Base-by-base conservation (phyloP, 2,113 vertebrate genomes). In the Corythoichthys haematopterus region DNA sequence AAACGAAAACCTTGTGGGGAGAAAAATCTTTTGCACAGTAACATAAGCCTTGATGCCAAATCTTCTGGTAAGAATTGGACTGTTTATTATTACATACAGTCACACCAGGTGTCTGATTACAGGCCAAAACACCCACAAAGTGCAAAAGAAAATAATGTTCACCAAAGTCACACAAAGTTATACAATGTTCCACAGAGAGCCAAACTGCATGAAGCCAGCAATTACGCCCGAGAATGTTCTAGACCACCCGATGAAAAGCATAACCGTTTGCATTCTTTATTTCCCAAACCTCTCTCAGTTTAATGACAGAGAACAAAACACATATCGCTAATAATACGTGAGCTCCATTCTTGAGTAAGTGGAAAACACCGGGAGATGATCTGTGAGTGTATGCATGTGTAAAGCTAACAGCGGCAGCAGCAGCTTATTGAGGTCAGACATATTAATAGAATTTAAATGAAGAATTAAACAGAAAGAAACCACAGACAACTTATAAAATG, bases 11-110 rank as follows among this genome's bases (percentile, higher is more conserved):
- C 57, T 63, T 20, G 74, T 66, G 71, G 48, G 52, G 50, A 35
- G 28, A 45, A 45, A 60, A 72, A 69, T 35, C 38, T 20, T 50
- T 69, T 12, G 36, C 45, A 59, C 50, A 11, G 13, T 16, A 70
- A 50, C n/a, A 75, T 70, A 47, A 36, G 12, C 56, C 65, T 74
- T 13, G 67, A 51, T 68, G 63, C 38, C 55, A 64, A 53, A 65
- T 51, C 55, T 4, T 67, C 40, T 59, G n/a, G 7, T 53, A 68
- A 65, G 51, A 76, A 76, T 13, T 28, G 40, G 20, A 12, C 40
- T 79, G 53, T 71, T 67, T 59, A 65, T 55, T 66, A 70, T 45
- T 66, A 56, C 66, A 75, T 68, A 77, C 11, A 64, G 59, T 66
- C 71, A 47, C 59, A 57, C 16, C n/a, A 36, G 52, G 13, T 33